These are phyloP conservation scores for Gulo gulo DNA, from an alignment of 2,113 vertebrate genomes.

Conservation along the genomic window DNA sequence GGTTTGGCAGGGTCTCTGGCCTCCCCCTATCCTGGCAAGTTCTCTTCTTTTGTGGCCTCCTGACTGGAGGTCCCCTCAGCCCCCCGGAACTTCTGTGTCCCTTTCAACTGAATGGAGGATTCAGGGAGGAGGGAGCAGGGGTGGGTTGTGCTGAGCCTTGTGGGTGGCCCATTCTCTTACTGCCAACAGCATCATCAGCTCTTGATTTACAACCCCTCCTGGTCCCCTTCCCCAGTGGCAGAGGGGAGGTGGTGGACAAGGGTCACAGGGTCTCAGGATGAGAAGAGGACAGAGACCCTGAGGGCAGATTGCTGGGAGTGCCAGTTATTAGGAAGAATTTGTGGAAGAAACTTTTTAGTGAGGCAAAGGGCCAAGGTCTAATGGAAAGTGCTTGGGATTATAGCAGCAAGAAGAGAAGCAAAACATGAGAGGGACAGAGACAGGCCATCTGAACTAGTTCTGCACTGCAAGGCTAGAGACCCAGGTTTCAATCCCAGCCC, in stretches of 20 bases:
- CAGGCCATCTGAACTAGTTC: neutral
- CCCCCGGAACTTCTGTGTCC: neutral
- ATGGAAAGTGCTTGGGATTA: neutral
- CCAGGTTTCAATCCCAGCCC: neutral
- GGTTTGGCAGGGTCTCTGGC: neutral
- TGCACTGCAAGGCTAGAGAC: neutral
- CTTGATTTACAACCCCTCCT: conserved; percentile 67
- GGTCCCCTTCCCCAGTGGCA: conserved; percentile 67
- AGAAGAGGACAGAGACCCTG: neutral
- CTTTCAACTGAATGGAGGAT: conserved; percentile 25
- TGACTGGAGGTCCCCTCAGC: neutral
- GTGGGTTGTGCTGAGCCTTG: neutral
- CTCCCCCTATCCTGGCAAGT: neutral
- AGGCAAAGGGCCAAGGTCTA: neutral
- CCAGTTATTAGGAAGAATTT: neutral
- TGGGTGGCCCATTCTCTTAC: conserved; percentile 72
- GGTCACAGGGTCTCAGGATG: conserved; percentile 43
- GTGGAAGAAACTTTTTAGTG: neutral
- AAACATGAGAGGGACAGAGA: neutral
- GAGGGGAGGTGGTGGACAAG: neutral
- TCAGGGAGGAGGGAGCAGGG: neutral
- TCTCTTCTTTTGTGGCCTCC: conserved; percentile 55
- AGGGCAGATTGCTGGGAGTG: conserved; percentile 21
- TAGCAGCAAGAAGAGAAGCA: neutral
- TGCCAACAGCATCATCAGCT: conserved; percentile 52